Percentiles rank a stretch among this genome's conserved stretches.
phyloP scores from a whole-genome alignment of 2,888 invertebrate genomes.

The Sphaerolaimus hirsutus region DNA sequence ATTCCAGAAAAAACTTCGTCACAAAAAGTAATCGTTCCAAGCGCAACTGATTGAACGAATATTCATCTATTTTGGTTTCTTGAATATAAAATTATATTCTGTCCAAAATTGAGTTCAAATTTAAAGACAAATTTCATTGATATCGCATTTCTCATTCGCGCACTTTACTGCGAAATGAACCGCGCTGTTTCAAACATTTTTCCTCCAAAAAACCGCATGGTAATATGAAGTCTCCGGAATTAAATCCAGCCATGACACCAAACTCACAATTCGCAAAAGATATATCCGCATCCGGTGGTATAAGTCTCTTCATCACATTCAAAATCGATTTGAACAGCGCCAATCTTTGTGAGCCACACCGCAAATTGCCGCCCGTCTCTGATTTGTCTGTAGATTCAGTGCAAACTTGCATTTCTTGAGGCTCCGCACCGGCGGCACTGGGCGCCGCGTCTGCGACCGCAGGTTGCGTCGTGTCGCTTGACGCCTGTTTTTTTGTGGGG shows the following conservation, averaged over 20 bases:
- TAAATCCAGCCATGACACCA: background rate
- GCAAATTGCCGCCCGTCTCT: conserved; percentile 11
- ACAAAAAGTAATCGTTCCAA: too few species aligned
- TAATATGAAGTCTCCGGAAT: background rate
- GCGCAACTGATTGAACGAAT: too few species aligned
- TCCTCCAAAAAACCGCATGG: conserved; percentile 1
- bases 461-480: background rate
- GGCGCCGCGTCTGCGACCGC: background rate
- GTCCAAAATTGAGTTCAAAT: too few species aligned
- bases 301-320: conserved; percentile 63
- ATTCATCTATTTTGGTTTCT: too few species aligned
- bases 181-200: background rate
- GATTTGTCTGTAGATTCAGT: background rate
- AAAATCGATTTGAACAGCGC: conserved; percentile 63
- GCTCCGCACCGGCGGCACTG: too few species aligned
- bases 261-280: background rate
- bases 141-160: too few species aligned
- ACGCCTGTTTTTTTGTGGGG: too few species aligned
- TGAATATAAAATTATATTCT: too few species aligned
- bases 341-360: conserved; percentile 52
- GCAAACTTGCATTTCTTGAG: too few species aligned
- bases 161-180: too few species aligned
- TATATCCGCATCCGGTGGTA: conserved; percentile 21
- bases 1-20: too few species aligned
- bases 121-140: too few species aligned